These are phyloP conservation scores for Eciton burchellii DNA, from an alignment of 1,140 invertebrate species.

Conservation along the genomic window DNA sequence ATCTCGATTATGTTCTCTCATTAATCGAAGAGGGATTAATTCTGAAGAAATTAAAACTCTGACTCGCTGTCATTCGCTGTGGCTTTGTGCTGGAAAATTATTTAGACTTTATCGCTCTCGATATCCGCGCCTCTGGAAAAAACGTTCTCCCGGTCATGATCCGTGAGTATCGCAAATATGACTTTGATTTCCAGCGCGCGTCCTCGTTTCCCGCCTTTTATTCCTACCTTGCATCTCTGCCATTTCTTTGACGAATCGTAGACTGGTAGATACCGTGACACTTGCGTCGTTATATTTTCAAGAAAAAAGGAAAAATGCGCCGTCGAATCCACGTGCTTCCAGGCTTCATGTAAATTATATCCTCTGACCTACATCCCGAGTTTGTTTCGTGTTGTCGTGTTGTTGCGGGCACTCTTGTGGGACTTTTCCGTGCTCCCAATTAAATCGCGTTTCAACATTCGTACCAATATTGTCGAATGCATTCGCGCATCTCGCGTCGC, in stretches of 20 bases:
- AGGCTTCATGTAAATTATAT: background rate
- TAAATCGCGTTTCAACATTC: conserved; percentile 1
- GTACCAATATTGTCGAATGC: background rate
- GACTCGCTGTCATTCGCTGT: background rate
- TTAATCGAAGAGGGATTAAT: too few relatives aligned
- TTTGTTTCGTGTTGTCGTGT: background rate
- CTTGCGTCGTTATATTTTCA: conserved; percentile 50
- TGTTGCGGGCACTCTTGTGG: background rate
- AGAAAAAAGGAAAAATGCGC: background rate
- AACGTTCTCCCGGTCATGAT: background rate
- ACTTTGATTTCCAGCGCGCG: conserved; percentile 4
- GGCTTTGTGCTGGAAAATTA: background rate
- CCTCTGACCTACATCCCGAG: conserved; percentile 14
- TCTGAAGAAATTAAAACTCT: too few relatives aligned
- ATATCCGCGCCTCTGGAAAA: background rate
- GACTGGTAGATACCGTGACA: conserved; percentile 21
- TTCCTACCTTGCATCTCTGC: conserved; percentile 27
- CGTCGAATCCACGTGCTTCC: conserved; percentile 11
- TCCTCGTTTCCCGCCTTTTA: conserved; percentile 51
- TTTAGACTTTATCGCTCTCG: background rate
- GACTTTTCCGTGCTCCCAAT: background rate
- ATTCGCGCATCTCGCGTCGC: background rate
- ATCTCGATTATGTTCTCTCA: background rate
- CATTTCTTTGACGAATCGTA: conserved; percentile 47
- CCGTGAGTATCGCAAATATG: background rate